Evolutionary conservation across 2,888 invertebrate species (phyloP).

Genomic region (Drosophila algonquin): DNA sequence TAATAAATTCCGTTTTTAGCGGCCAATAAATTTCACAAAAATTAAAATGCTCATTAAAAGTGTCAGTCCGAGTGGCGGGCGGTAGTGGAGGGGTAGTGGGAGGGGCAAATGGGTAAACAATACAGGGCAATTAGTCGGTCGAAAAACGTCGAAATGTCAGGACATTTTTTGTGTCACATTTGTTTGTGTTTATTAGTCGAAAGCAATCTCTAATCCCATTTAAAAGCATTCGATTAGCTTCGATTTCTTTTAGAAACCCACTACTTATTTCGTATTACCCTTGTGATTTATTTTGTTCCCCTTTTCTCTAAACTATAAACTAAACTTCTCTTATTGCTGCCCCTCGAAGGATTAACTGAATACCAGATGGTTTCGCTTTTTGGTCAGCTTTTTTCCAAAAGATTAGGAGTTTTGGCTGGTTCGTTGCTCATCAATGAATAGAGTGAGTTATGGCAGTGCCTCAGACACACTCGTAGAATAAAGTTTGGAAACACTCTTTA

Average conservation of each 20-base stretch:
- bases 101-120: not conserved
- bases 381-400: too few relatives aligned
- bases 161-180: not conserved
- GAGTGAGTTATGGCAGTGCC: not conserved
- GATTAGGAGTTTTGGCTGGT: not conserved
- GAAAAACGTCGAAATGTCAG: not conserved
- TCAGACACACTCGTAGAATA: too few relatives aligned
- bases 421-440: not conserved
- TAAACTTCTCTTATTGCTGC: too few relatives aligned
- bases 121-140: constrained; percentile 22
- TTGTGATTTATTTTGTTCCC: too few relatives aligned
- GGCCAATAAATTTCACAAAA: constrained; percentile 26
- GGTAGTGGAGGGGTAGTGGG: not conserved
- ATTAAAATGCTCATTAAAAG: constrained; percentile 31
- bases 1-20: constrained; percentile 39
- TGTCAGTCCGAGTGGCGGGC: not conserved
- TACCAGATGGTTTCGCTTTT: not conserved
- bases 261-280: too few relatives aligned
- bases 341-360: too few relatives aligned
- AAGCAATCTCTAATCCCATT: not conserved
- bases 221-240: not conserved
- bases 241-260: too few relatives aligned
- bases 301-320: too few relatives aligned
- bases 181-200: not conserved
- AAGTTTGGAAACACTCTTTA: not conserved